A percentile compares a stretch with the other conserved stretches of the same genome.
These are phyloP conservation scores for Saturnia japonica DNA, from an alignment of 2,888 invertebrate species.

Conservation along the genomic window DNA sequence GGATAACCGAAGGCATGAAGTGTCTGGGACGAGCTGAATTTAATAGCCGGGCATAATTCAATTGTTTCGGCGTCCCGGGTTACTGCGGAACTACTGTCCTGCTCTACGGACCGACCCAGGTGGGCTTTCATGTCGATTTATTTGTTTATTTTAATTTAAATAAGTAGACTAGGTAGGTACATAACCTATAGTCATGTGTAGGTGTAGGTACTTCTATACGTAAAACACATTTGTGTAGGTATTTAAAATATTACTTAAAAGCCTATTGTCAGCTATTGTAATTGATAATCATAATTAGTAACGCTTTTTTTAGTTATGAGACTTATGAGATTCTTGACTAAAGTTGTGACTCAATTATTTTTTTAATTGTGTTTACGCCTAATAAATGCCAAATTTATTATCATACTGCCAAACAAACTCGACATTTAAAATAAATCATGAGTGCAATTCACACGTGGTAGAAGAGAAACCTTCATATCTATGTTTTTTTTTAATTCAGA, in stretches of 20 bases:
- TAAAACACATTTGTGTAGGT: neutral
- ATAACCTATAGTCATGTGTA: neutral
- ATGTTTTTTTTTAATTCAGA: too few species aligned
- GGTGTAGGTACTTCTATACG: neutral
- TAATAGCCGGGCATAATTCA: constrained; percentile 73
- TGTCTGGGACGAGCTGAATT: constrained; percentile 50
- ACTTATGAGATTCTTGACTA: too few species aligned
- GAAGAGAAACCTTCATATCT: too few species aligned
- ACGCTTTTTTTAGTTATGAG: too few species aligned
- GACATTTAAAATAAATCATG: neutral
- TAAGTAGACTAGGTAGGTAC: neutral
- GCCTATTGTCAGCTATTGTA: too few species aligned
- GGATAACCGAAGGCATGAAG: constrained; percentile 52
- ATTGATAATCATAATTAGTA: too few species aligned
- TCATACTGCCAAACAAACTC: neutral
- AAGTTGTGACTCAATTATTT: neutral
- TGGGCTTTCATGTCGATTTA: constrained; percentile 30
- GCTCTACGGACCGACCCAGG: constrained; percentile 40
- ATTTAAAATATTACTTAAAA: neutral
- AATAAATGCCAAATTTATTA: neutral
- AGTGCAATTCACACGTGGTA: too few species aligned
- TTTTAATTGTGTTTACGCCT: neutral
- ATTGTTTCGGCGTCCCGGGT: constrained; percentile 66
- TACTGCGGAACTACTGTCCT: constrained; percentile 66
- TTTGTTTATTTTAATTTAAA: constrained; percentile 27